Conservation (phyloP, 2,797 vertebrate species). For the Argyrosomus regius region DNA sequence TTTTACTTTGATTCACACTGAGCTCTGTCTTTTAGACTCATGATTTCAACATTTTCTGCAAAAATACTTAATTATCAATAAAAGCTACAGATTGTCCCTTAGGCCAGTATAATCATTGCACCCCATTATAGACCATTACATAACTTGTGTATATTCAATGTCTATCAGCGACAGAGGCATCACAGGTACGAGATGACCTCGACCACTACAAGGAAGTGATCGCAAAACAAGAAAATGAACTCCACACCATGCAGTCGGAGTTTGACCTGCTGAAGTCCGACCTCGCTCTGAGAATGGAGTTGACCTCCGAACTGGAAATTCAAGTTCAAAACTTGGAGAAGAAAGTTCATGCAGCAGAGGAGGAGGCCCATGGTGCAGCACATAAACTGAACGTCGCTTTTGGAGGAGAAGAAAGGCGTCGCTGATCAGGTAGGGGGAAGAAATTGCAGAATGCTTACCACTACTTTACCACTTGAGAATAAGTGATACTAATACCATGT, state of each 20-base stretch:
- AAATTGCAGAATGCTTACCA: neutral
- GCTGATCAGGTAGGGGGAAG: constrained; percentile 52
- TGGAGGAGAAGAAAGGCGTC: constrained; percentile 75
- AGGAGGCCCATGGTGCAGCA: constrained; percentile 70
- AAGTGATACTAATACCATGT: neutral
- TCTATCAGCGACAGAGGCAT: constrained; percentile 51
- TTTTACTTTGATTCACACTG: neutral
- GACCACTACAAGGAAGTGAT: constrained; percentile 61
- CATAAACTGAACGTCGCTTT: constrained; percentile 68
- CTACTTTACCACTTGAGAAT: too few relatives aligned
- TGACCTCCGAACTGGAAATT: constrained; percentile 80
- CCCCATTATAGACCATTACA: neutral
- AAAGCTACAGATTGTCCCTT: neutral
- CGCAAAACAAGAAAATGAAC: constrained; percentile 71
- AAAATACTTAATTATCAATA: neutral
- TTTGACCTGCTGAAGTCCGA: constrained; percentile 80
- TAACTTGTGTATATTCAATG: constrained; percentile 3
- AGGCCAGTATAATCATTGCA: neutral
- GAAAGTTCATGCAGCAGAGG: constrained; percentile 72
- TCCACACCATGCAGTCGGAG: constrained; percentile 75
- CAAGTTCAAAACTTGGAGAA: constrained; percentile 74
- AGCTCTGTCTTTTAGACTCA: neutral
- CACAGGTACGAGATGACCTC: constrained; percentile 49
- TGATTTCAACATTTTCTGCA: neutral
- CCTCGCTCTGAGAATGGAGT: constrained; percentile 77